These are phyloP conservation scores for Drosophila pectinifera DNA, from an alignment of 1,140 invertebrate genomes.

Conservation along the genomic window DNA sequence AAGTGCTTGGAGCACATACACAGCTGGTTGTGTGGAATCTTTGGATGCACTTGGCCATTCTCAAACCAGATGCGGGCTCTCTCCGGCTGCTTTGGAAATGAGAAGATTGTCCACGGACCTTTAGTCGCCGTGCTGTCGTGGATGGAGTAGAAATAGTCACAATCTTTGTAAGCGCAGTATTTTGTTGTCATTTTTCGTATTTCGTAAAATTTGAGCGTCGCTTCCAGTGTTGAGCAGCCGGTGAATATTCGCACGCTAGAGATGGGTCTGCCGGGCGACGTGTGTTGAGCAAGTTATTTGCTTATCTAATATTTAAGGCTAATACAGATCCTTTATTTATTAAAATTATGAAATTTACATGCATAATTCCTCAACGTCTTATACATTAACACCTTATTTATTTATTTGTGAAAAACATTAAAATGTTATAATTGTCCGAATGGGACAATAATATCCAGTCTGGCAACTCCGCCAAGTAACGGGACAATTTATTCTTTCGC, in stretches of 20 bases:
- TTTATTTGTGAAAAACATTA: no score
- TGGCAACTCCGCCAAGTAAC: constrained; percentile 19
- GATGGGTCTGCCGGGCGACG: neutral
- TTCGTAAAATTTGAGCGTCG: constrained; percentile 11
- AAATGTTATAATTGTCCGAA: neutral
- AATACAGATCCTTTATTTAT: no score
- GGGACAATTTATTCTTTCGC: neutral
- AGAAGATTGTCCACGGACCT: constrained; percentile 52
- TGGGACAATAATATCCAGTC: neutral
- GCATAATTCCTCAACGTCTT: neutral
- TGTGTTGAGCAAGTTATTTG: neutral
- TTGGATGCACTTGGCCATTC: constrained; percentile 52
- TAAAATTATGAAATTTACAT: neutral
- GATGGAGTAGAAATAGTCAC: constrained; percentile 49
- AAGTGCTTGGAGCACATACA: constrained; percentile 77
- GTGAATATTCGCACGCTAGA: neutral
- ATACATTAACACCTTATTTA: neutral
- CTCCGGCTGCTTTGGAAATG: no score
- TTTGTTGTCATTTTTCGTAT: no score
- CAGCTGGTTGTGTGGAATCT: constrained; percentile 39
- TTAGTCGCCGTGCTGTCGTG: constrained; percentile 7
- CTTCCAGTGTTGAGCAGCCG: constrained; percentile 8
- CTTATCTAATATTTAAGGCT: no score
- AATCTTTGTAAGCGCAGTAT: constrained; percentile 72
- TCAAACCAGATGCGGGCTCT: constrained; percentile 58